Evolutionary conservation across 2,797 vertebrate genomes (phyloP).

Genomic region (Trichosurus vulpecula): DNA sequence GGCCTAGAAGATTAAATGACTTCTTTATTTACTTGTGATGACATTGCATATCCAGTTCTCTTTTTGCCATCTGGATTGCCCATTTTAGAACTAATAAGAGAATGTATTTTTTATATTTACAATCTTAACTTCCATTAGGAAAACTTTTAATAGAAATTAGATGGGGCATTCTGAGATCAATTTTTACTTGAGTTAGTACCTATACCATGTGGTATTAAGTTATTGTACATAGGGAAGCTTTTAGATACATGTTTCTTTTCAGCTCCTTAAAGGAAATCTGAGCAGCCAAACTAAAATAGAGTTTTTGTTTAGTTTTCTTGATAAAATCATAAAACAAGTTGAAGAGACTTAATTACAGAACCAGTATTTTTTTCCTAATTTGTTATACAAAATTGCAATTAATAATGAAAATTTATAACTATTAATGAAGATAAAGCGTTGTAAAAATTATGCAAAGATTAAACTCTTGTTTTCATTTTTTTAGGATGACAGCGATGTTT

Average conservation of each 20-base stretch:
- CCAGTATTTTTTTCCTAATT: background rate
- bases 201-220: background rate
- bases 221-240: background rate
- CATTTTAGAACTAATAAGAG: too few species aligned
- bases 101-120: background rate
- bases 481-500: slow-evolving; percentile 98
- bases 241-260: background rate
- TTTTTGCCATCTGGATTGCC: too few species aligned
- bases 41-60: background rate
- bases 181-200: background rate
- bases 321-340: background rate
- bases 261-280: background rate
- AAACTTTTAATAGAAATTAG: background rate
- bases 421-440: background rate
- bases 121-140: background rate
- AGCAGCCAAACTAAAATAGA: background rate
- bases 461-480: slow-evolving; percentile 39
- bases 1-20: background rate
- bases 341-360: background rate
- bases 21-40: background rate
- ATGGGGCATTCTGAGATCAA: background rate
- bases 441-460: background rate
- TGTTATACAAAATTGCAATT: background rate
- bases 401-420: background rate
- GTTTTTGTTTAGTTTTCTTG: background rate